Evolutionary conservation across 2,113 vertebrate genomes (phyloP), one percentile per base, ranked within the genome.

Genomic region (Gallinago media): DNA sequence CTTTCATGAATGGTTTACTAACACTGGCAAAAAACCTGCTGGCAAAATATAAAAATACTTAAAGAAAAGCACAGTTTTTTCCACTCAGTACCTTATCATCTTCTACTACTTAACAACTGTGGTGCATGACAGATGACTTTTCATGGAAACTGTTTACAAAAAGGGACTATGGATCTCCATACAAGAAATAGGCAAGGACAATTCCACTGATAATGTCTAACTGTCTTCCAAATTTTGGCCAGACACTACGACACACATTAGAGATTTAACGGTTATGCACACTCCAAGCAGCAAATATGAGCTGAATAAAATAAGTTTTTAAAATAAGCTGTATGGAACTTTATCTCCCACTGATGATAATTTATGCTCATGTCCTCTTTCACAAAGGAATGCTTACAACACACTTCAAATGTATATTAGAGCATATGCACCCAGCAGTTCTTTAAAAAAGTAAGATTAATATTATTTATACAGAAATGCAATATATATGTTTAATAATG

Each of bases 1-100:
- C 44, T 94, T 97, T 67, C 85, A 44, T 67, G 72, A 95, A 74
- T 5, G 27, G 31, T 63, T 97, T 89, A 70, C 83, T 81, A 83
- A 36, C 58, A 47, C 70, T 74, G 32, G 87, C 14, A 85, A 94
- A 52, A 83, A 91, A 38, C 47, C 44, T 85, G n/a, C 6, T 40
- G 18, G 92, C 18, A 94, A 94, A 95, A 95, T 29, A 95, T 29
- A 56, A 81, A 74, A 73, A 32, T 26, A 83, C 22, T 90, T 81
- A 11, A 56, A 46, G 8, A 86, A 94, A 87, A 85, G 40, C 12
- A 4, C 7, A 15, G 9, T 67, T 25, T 63, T 34, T 44, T 20
- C 10, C 20, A 59, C 11, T 84, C 12, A 6, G 40, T 42, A 65
- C 2, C 1, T 74, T 76, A 54, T 80, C 70, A 74, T 89, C 40